phyloP scores from a whole-genome alignment of 2,113 vertebrate species.

The Anhinga anhinga region DNA sequence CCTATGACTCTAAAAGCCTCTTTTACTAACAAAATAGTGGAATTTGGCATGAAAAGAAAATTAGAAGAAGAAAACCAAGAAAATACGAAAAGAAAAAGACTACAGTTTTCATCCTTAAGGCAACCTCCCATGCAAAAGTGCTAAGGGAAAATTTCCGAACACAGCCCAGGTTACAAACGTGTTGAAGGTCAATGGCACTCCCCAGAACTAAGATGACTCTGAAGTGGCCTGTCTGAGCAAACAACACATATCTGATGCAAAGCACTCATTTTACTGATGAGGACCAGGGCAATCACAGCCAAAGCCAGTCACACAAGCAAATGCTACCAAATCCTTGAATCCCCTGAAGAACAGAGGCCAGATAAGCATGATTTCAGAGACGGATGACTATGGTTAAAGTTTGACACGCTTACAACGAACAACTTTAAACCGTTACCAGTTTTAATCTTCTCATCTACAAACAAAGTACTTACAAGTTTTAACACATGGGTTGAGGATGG shows the following conservation, averaged over 20 bases:
- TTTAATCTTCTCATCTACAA: background rate
- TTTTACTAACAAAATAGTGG: background rate
- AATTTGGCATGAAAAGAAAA: background rate
- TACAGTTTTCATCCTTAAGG: rapidly evolving
- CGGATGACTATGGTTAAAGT: background rate
- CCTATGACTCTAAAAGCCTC: background rate
- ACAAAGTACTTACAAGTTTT: background rate
- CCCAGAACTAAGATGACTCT: background rate
- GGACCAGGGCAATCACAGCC: background rate
- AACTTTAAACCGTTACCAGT: background rate
- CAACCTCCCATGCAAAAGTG: background rate
- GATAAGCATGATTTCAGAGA: background rate
- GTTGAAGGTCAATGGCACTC: background rate
- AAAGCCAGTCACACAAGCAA: background rate
- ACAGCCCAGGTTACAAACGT: background rate
- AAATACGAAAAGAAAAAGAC: background rate
- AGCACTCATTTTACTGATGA: rapidly evolving
- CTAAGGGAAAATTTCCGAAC: background rate
- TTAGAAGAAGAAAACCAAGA: background rate
- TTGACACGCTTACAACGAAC: background rate
- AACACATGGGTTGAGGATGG: background rate
- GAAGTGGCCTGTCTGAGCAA: background rate
- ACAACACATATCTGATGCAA: background rate
- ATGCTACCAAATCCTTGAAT: background rate
- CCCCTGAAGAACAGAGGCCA: background rate